These are phyloP conservation scores for Lanius ludovicianus DNA, from an alignment of 2,113 vertebrate genomes.

Conservation along the genomic window DNA sequence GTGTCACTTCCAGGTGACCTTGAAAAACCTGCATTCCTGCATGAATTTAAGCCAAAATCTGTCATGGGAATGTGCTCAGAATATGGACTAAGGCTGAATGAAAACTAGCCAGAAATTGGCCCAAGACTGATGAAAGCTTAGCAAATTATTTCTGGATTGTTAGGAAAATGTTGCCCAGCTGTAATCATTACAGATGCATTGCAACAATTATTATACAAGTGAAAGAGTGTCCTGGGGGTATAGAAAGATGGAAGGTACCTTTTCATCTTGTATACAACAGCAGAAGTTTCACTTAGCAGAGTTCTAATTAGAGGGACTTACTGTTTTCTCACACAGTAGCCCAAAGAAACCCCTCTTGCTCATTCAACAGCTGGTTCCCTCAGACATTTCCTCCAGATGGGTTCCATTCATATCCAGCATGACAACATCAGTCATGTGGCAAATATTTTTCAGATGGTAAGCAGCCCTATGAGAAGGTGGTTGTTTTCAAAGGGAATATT, in stretches of 20 bases:
- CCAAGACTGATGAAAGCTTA: neutral
- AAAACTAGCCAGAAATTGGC: neutral
- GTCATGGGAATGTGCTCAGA: neutral
- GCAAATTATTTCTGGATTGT: constrained; percentile 27
- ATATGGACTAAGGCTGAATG: neutral
- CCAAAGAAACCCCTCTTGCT: neutral
- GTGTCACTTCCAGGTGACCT: neutral
- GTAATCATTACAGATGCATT: neutral
- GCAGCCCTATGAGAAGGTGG: neutral
- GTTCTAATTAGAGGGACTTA: neutral
- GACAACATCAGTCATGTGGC: neutral
- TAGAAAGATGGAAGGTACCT: neutral
- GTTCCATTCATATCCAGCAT: neutral
- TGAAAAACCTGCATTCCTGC: neutral
- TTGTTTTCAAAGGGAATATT: neutral
- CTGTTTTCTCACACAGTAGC: neutral
- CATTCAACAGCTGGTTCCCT: neutral
- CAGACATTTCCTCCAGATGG: neutral
- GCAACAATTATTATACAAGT: neutral
- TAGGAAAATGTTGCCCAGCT: constrained; percentile 4
- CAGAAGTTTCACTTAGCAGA: neutral
- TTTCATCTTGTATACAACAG: neutral
- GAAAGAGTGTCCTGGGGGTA: neutral
- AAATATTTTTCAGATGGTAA: neutral
- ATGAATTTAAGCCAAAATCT: neutral